phyloP scores from a whole-genome alignment of 2,888 invertebrate species.

The Acronicta aceris region DNA sequence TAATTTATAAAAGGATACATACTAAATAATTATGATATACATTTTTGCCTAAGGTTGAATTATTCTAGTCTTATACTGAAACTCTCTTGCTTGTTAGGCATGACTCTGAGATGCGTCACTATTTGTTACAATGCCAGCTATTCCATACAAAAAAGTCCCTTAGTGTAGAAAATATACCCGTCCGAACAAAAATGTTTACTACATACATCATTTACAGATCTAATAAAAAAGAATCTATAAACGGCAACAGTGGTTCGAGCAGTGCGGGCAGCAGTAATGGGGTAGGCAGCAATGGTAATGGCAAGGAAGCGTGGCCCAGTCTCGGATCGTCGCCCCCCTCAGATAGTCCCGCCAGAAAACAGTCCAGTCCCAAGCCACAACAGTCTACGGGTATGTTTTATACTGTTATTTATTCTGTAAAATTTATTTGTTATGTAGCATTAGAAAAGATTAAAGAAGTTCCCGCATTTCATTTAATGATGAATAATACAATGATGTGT shows the following conservation, averaged over 20 bases:
- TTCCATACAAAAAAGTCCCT: conserved; percentile 27
- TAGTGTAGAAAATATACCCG: conserved; percentile 14
- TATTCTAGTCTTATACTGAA: no score
- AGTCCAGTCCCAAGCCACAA: conserved; percentile 79
- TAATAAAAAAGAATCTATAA: conserved; percentile 77
- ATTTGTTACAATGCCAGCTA: conserved; percentile 15
- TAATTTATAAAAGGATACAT: no score
- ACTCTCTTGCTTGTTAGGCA: no score
- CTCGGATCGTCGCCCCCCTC: conserved; percentile 89
- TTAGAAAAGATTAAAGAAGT: no score
- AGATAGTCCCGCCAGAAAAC: conserved; percentile 80
- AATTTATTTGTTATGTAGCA: no score
- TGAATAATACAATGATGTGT: no score
- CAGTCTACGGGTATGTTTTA: conserved; percentile 67
- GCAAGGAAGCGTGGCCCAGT: conserved; percentile 94
- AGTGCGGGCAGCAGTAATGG: conserved; percentile 60
- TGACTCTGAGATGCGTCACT: no score
- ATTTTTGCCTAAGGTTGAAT: no score
- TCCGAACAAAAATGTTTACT: conserved; percentile 19
- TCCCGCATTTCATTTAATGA: no score
- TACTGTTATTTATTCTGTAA: background rate
- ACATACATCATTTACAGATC: conserved; percentile 68
- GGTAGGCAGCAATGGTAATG: conserved; percentile 74
- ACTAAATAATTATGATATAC: no score
- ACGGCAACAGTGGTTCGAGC: conserved; percentile 63